Conservation (phyloP, 2,888 invertebrate species). For the Thelaira solivaga region DNA sequence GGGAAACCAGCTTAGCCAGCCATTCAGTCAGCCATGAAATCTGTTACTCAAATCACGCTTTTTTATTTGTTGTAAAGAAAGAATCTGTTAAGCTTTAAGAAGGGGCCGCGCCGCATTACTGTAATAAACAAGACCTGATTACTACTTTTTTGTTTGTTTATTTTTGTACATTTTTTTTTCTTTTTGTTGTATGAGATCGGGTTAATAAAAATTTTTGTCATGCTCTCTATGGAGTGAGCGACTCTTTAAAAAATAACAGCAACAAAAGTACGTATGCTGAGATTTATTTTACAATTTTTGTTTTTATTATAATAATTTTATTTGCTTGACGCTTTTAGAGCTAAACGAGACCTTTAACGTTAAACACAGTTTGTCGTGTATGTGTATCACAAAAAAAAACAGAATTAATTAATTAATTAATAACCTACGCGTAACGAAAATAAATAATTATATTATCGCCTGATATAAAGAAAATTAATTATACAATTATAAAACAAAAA, state of each 20-base stretch:
- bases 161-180: no score
- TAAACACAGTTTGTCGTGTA: conserved; percentile 19
- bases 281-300: conserved; percentile 32
- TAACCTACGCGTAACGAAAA: conserved; percentile 39
- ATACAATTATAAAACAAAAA: neutral
- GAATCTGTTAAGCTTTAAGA: conserved; percentile 2
- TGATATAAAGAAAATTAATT: conserved; percentile 35
- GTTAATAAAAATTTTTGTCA: conserved; percentile 14
- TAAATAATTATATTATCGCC: conserved; percentile 38
- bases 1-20: conserved; percentile 16
- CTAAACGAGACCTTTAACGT: conserved; percentile 54
- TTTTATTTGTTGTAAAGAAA: conserved; percentile 12
- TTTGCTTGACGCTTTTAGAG: conserved; percentile 54
- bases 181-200: conserved; percentile 21
- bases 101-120: neutral
- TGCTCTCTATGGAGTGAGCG: conserved; percentile 34
- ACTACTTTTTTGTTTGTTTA: neutral
- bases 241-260: conserved; percentile 4
- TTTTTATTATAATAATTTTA: conserved; percentile 42
- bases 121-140: conserved; percentile 21
- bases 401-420: neutral
- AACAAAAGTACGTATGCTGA: conserved; percentile 18
- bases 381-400: no score
- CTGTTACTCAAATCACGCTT: conserved; percentile 23
- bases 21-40: conserved; percentile 5